Evolutionary conservation across 2,113 vertebrate genomes (phyloP), one percentile per base, ranked within the genome.

Genomic region (Lonchura striata): DNA sequence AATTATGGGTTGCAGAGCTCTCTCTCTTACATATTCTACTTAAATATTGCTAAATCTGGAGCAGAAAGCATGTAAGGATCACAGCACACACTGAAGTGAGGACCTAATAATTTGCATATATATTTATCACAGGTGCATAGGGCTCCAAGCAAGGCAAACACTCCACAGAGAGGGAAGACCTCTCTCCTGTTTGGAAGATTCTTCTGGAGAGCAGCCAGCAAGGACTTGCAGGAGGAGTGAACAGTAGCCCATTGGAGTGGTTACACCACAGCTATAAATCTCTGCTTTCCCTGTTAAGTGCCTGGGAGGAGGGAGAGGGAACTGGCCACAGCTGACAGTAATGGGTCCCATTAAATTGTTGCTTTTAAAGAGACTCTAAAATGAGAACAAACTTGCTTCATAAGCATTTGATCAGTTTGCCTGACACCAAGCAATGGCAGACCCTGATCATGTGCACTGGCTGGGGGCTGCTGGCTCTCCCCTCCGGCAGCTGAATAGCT

Each of bases 61-160:
- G 65, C 60, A 91, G 41, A 84, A 82, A 89, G n/a, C 49, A 63
- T 16, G 7, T 7, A 9, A 84, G 49, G 44, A 70, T 71, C 77
- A 82, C 1, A 1, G 50, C 0, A 0, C 5, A 9, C 28, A 74
- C 53, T 74, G 80, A 70, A 59, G 33, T 0, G 0, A 47, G 39
- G 19, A 75, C n/a, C 30, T 56, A 78, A 54, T 20, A 53, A 52
- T 79, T 85, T 63, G 28, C 46, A 39, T 37, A 25, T 49, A 6
- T 54, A 63, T 89, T 82, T 84, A 47, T 46, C 64, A 59, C 2
- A 74, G 54, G 49, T 56, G 53, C 56, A 47, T 20, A 64, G 35
- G 53, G 35, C 49, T 69, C n/a, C 72, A 79, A 75, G 83, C 57
- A 78, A 95, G 44, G 18, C 74, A 82, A 75, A n/a, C 61, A 60